phyloP scores from a whole-genome alignment of 30 jellyfish, hydroid and myxozoan species.

The Sanderia malayensis region DNA sequence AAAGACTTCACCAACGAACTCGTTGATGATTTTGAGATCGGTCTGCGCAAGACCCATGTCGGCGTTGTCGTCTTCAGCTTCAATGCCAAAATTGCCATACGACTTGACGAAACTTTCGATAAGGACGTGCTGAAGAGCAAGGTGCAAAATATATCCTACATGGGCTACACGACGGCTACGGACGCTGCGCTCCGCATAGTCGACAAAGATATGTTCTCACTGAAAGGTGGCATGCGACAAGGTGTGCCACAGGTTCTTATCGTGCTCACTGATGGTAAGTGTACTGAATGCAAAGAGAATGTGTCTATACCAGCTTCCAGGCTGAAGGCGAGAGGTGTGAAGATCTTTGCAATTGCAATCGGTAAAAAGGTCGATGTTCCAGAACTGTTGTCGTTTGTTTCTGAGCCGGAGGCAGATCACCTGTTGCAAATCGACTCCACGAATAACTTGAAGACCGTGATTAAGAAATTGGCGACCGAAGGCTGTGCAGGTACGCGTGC shows the following conservation, averaged over 20 bases:
- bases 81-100: constrained; percentile 72
- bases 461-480: constrained; percentile 30
- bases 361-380: constrained; percentile 55
- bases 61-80: constrained; percentile 82
- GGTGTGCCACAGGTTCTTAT: constrained; percentile 85
- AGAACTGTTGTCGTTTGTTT: constrained; percentile 62
- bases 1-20: constrained; percentile 79
- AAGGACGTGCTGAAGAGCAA: constrained; percentile 52
- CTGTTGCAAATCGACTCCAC: constrained; percentile 61
- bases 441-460: constrained; percentile 51
- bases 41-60: constrained; percentile 71
- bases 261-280: constrained; percentile 80
- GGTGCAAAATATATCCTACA: constrained; percentile 59
- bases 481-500: constrained; percentile 68
- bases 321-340: constrained; percentile 73
- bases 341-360: constrained; percentile 76
- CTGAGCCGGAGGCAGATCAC: constrained; percentile 64
- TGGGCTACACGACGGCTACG: constrained; percentile 87
- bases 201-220: constrained; percentile 72
- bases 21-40: constrained; percentile 61
- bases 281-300: constrained; percentile 76
- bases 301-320: constrained; percentile 57
- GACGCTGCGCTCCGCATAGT: constrained; percentile 92
- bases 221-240: constrained; percentile 85
- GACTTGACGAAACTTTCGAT: constrained; percentile 82